Conservation (phyloP, 2,113 vertebrate genomes). For the Pongo pygmaeus region DNA sequence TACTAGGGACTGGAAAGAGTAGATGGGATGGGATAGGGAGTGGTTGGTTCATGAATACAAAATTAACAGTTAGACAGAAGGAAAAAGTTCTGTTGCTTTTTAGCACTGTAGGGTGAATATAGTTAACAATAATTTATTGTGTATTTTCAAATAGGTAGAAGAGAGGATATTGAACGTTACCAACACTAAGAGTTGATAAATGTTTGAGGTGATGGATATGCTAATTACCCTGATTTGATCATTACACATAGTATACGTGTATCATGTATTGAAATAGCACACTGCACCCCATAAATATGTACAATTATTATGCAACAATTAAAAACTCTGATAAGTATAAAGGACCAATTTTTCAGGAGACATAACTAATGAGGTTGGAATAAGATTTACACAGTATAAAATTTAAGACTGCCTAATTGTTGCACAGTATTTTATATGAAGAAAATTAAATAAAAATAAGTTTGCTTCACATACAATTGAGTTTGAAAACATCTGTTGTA, state of each 20-base stretch:
- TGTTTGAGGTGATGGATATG: not conserved
- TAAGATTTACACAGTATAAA: not conserved
- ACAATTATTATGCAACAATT: not conserved
- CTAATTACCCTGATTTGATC: not conserved
- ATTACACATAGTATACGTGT: not conserved
- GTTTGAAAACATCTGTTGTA: not conserved
- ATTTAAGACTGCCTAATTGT: not conserved
- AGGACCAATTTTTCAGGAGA: not conserved
- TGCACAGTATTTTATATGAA: not conserved
- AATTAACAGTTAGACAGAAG: not conserved
- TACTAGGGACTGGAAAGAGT: not conserved
- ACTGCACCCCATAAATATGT: not conserved
- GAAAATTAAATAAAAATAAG: not conserved
- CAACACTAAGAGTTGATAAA: not conserved
- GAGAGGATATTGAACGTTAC: not conserved
- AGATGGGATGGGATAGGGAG: not conserved
- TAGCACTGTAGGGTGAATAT: not conserved
- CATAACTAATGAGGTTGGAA: not conserved
- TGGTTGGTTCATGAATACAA: not conserved
- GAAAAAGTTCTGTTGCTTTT: not conserved
- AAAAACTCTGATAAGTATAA: not conserved
- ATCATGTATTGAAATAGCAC: not conserved
- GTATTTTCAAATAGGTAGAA: not conserved
- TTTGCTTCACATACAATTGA: constrained; percentile 7
- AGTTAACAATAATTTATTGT: not conserved